A percentile compares a stretch with the other conserved stretches of the same genome.
phyloP scores from a whole-genome alignment of 2,113 vertebrate species.

The Bubo scandiacus region DNA sequence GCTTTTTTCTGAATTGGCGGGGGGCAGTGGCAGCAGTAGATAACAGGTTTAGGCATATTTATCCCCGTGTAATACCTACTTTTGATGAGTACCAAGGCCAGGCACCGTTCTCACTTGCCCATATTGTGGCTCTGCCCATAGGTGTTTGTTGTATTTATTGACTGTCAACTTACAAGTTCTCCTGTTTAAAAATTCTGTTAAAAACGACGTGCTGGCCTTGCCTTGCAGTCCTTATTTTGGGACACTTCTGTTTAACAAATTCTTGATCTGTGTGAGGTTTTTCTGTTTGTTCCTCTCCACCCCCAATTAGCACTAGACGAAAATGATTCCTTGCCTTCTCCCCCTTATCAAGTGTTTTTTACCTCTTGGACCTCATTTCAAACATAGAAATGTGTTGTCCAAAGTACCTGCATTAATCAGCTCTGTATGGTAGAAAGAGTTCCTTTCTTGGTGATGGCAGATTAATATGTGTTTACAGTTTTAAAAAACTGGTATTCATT shows the following conservation, averaged over 20 bases:
- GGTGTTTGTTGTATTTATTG: not conserved
- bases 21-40: not conserved
- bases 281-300: not conserved
- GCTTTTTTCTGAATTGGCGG: not conserved
- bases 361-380: not conserved
- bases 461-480: not conserved
- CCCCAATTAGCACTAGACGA: not conserved
- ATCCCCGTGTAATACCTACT: not conserved
- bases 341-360: not conserved
- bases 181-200: not conserved
- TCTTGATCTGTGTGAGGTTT: not conserved
- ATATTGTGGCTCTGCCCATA: not conserved
- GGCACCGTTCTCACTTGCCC: not conserved
- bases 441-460: conserved; percentile 9
- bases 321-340: not conserved
- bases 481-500: not conserved
- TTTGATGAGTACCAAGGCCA: not conserved
- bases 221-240: not conserved
- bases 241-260: not conserved
- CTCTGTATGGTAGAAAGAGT: not conserved
- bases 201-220: not conserved
- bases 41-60: not conserved
- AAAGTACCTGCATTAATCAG: not conserved
- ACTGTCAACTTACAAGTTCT: not conserved
- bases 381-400: not conserved